These are phyloP conservation scores for Gastracanthus pulcherrimus DNA, from an alignment of 2,888 invertebrate genomes.

Conservation along the genomic window DNA sequence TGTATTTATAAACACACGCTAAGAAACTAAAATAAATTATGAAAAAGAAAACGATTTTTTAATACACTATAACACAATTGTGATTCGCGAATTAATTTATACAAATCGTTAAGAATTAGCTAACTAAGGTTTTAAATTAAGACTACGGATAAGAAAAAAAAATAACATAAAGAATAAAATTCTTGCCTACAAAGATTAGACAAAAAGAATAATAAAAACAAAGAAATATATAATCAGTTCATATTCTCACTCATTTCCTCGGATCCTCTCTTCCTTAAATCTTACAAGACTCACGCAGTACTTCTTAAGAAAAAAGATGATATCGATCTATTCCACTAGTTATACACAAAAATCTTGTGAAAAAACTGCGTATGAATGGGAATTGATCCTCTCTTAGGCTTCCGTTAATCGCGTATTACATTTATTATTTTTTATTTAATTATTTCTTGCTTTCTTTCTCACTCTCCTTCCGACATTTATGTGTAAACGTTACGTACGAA, in stretches of 20 bases:
- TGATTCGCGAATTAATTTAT: constrained; percentile 50
- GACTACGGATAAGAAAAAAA: constrained; percentile 24
- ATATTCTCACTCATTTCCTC: constrained; percentile 55
- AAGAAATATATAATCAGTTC: constrained; percentile 52
- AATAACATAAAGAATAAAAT: constrained; percentile 47
- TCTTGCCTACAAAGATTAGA: constrained; percentile 36
- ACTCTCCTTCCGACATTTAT: constrained; percentile 69
- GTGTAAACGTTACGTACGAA: constrained; percentile 74
- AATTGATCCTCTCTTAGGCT: constrained; percentile 51
- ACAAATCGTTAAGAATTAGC: constrained; percentile 51
- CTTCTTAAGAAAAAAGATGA: constrained; percentile 43
- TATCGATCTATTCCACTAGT: constrained; percentile 34
- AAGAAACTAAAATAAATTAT: constrained; percentile 57
- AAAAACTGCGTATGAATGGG: constrained; percentile 37
- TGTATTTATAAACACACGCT: constrained; percentile 51
- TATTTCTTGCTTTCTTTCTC: constrained; percentile 52
- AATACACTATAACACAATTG: constrained; percentile 55
- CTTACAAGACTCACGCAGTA: constrained; percentile 37
- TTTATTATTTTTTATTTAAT: constrained; percentile 39
- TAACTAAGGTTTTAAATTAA: constrained; percentile 53
- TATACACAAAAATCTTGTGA: constrained; percentile 31
- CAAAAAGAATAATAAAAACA: constrained; percentile 46
- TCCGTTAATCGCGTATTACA: constrained; percentile 47
- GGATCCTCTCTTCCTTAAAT: constrained; percentile 32
- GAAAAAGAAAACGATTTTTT: constrained; percentile 46